Conservation (phyloP, 1,140 invertebrate genomes). For the Asobara japonica region DNA sequence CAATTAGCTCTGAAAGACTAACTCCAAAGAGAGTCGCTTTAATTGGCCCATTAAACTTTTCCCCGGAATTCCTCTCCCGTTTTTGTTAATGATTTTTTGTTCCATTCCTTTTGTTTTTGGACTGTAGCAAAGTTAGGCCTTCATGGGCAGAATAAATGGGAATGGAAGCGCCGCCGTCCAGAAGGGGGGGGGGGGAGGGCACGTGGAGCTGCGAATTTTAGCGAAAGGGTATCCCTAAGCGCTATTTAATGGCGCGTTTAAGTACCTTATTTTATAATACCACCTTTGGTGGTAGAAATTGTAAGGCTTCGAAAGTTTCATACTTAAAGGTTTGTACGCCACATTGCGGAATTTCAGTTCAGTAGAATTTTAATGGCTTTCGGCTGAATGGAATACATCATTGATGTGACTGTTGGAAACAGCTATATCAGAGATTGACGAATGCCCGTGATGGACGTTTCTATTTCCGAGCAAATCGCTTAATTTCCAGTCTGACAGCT, state of each 20-base stretch:
- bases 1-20: not conserved
- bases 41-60: conserved; percentile 4
- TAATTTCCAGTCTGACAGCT: not conserved
- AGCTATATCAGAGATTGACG: not conserved
- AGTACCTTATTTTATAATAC: conserved; percentile 36
- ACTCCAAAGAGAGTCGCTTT: not conserved
- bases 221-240: conserved; percentile 30
- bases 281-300: conserved; percentile 28
- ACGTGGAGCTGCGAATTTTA: too few species aligned
- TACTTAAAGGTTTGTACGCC: too few species aligned
- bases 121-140: not conserved
- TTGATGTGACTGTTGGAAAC: not conserved
- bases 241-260: conserved; percentile 38
- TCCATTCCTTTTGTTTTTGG: not conserved
- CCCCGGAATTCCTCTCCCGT: not conserved
- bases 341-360: not conserved
- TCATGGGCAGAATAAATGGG: too few species aligned
- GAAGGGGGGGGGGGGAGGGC: not conserved
- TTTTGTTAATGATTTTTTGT: not conserved
- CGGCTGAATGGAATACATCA: not conserved
- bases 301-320: too few species aligned
- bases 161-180: too few species aligned
- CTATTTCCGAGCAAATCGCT: not conserved
- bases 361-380: not conserved
- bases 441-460: not conserved